phyloP scores from a whole-genome alignment of 2,888 invertebrate genomes.

The Heliconius charithonia region DNA sequence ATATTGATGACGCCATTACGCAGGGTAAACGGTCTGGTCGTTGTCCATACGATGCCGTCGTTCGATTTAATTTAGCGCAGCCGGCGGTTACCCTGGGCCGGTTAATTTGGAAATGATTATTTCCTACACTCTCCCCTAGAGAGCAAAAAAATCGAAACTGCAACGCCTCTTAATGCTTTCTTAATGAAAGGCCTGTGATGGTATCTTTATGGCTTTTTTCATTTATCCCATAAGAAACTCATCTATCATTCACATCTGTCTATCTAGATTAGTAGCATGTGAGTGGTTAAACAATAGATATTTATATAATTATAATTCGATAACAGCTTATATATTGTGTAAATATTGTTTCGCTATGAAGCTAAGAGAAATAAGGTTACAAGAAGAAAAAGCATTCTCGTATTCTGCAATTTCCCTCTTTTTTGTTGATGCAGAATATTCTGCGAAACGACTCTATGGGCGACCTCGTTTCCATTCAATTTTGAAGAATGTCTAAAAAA shows the following conservation, averaged over 20 bases:
- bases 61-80: conserved; percentile 79
- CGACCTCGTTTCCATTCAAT: conserved; percentile 24
- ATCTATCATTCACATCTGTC: background rate
- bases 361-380: background rate
- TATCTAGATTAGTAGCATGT: background rate
- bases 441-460: conserved; percentile 10
- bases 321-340: background rate
- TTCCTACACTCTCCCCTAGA: conserved; percentile 62
- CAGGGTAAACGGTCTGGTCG: conserved; percentile 67
- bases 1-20: conserved; percentile 76
- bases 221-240: conserved; percentile 21
- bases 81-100: conserved; percentile 67
- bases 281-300: background rate
- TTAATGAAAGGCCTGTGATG: conserved; percentile 47
- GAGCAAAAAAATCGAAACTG: conserved; percentile 56
- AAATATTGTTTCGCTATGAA: background rate
- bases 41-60: conserved; percentile 66
- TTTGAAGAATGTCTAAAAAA: conserved; percentile 17
- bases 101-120: conserved; percentile 81
- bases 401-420: conserved; percentile 12
- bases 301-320: background rate
- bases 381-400: conserved; percentile 12
- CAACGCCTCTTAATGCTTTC: conserved; percentile 52
- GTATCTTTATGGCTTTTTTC: conserved; percentile 33
- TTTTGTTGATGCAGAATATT: conserved; percentile 19